Conservation (phyloP, 2,888 invertebrate genomes). For the Ochropleura plecta region DNA sequence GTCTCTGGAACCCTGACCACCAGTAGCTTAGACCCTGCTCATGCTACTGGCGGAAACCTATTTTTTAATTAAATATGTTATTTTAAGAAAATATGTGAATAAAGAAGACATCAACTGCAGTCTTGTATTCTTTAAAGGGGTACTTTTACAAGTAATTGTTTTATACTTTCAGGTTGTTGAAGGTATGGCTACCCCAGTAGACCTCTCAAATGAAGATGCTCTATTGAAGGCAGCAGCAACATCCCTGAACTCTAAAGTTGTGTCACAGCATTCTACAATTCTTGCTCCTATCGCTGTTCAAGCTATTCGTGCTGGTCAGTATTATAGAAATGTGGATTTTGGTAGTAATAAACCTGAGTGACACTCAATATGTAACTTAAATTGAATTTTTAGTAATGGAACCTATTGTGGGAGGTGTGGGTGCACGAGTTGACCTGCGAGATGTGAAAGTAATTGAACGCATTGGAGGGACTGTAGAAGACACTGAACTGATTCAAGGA, state of each 20-base stretch:
- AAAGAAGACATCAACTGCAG: not conserved
- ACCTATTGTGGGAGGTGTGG: slow-evolving; percentile 90
- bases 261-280: slow-evolving; percentile 98
- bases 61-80: too few relatives aligned
- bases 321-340: not conserved
- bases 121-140: not conserved
- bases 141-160: not conserved
- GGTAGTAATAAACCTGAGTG: not conserved
- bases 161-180: slow-evolving; percentile 90
- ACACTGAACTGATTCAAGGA: slow-evolving; percentile 98
- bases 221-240: slow-evolving; percentile 99
- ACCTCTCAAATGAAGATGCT: slow-evolving; percentile 96
- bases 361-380: not conserved
- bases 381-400: slow-evolving; percentile 84
- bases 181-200: slow-evolving; percentile 96
- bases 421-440: slow-evolving; percentile 96
- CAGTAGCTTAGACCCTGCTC: too few relatives aligned
- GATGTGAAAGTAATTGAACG: slow-evolving; percentile 99
- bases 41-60: too few relatives aligned
- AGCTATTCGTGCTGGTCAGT: slow-evolving; percentile 96
- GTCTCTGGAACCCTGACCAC: too few relatives aligned
- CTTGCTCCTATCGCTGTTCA: slow-evolving; percentile 99
- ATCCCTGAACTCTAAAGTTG: slow-evolving; percentile 99
- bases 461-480: slow-evolving; percentile 99
- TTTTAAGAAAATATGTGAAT: too few relatives aligned